Evolutionary conservation across 2,113 vertebrate genomes (phyloP), one percentile per base, ranked within the genome.

Genomic region (Origma solitaria): DNA sequence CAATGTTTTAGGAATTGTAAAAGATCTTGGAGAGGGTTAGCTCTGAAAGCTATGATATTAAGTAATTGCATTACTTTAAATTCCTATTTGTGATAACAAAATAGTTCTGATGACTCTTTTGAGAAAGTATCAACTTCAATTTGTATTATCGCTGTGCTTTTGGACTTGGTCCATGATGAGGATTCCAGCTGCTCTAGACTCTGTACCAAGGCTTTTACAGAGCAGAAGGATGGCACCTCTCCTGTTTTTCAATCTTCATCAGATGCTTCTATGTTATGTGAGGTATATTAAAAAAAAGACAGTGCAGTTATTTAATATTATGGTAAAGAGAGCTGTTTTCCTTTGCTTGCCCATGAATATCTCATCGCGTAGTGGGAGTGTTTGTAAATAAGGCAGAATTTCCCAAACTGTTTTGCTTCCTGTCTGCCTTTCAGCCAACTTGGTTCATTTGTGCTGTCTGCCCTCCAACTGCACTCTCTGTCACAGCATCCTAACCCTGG

Each of bases 381-480:
- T 94, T 96, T 96, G 85, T 96, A 96, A 97, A 95, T 96, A 95
- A 83, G 65, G 60, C 79, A 75, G 76, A 44, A 4, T 93, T 96
- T 95, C 86, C 72, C 79, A 92, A 95, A 94, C 64, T 92, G 82
- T 93, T 97, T 88, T 93, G 80, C 80, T 96, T 95, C 72, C 79
- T 90, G 65, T 33, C 90, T 95, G 95, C 78, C 37, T 94, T 86
- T 93, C 64, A 77, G 92, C 94, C 82, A 78, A 1, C 47, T 92
- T 81, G 38, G 38, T 96, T 83, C 35, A 2, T 73, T 92, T 51
- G 33, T 86, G 80, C 91, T 90, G 72, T 61, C 88, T 95, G 82
- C 92, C 69, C 88, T 95, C 69, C 37, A 38, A 75, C 47, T 66
- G 72, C 76, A 23, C 75, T 88, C 45, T 30, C 54, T 0, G 5